A percentile compares a stretch with the other conserved stretches of the same genome.
phyloP scores from a whole-genome alignment of 2,113 vertebrate genomes.

The human (Homo sapiens) region DNA sequence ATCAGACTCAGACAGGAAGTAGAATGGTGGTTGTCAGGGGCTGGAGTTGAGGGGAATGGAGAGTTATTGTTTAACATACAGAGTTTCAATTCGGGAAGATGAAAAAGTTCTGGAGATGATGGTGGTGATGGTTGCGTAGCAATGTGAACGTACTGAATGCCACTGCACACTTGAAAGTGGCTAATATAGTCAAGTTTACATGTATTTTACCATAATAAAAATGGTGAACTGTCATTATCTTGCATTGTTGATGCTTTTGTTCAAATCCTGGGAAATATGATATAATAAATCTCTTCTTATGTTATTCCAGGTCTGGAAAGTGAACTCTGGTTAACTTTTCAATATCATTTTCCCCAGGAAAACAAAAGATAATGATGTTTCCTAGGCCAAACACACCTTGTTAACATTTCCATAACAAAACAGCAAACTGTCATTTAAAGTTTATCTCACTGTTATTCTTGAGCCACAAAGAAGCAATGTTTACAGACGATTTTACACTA shows the following conservation, averaged over 20 bases:
- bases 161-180: no score
- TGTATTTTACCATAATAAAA: background rate
- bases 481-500: background rate
- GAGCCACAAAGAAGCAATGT: background rate
- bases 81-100: background rate
- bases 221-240: background rate
- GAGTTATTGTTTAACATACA: background rate
- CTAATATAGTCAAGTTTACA: background rate
- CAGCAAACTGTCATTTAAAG: background rate
- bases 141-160: no score
- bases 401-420: slow-evolving; percentile 1
- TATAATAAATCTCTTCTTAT: background rate
- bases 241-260: background rate
- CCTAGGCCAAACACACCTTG: background rate
- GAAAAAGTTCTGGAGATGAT: background rate
- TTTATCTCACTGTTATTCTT: background rate
- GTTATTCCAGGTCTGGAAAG: background rate
- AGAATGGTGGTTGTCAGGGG: background rate
- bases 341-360: background rate
- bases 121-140: no score
- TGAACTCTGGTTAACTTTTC: background rate
- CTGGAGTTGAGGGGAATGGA: background rate
- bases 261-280: background rate
- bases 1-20: background rate
- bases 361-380: background rate